Evolutionary conservation across 2,113 vertebrate genomes (phyloP).

Genomic region (Myxocyprinus asiaticus): DNA sequence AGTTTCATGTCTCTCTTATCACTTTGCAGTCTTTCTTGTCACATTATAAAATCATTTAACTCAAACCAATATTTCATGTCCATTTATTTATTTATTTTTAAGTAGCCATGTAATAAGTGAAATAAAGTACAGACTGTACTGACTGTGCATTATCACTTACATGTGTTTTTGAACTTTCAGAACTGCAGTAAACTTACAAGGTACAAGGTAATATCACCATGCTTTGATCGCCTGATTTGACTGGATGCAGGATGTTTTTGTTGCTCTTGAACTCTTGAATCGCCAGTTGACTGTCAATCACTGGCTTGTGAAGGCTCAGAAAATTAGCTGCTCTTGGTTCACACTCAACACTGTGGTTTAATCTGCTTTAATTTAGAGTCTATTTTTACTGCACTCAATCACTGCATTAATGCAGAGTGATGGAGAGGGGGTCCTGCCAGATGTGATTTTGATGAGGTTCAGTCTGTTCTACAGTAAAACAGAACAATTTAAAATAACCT

Average conservation of each 20-base stretch:
- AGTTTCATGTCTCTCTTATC: too few species aligned
- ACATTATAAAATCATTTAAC: too few species aligned
- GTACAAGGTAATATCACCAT: background rate
- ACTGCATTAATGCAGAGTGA: background rate
- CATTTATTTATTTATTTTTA: too few species aligned
- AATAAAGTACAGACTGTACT: too few species aligned
- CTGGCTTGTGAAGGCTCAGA: conserved; percentile 6
- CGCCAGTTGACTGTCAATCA: background rate
- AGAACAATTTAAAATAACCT: background rate
- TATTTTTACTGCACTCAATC: conserved; percentile 39
- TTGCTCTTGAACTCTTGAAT: background rate
- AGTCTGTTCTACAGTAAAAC: background rate
- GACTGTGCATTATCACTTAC: too few species aligned
- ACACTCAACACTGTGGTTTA: conserved; percentile 5
- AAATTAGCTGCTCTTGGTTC: conserved; percentile 21
- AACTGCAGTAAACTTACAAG: background rate
- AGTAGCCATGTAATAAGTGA: too few species aligned
- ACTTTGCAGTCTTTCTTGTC: too few species aligned
- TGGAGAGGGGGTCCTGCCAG: background rate
- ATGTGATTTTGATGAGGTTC: background rate
- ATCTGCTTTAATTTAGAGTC: conserved; percentile 36
- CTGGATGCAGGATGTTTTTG: background rate
- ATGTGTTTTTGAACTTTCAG: too few species aligned
- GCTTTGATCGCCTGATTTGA: background rate
- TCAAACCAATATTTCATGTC: too few species aligned